Percentiles rank a stretch among this genome's conserved stretches.
phyloP scores from a whole-genome alignment of 2,797 vertebrate species.

The Myripristis jacobus region DNA sequence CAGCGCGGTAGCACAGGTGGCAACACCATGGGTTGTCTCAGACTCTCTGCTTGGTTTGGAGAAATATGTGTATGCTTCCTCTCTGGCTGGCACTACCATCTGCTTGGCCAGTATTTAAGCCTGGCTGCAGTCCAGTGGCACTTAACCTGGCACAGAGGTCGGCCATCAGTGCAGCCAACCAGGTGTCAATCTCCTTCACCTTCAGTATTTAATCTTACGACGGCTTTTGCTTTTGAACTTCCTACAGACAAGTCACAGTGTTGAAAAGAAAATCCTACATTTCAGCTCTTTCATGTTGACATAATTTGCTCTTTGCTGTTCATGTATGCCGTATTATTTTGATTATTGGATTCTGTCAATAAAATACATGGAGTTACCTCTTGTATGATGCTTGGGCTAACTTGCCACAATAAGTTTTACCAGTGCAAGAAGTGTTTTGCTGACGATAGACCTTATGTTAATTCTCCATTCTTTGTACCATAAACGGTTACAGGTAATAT shows the following conservation, averaged over 20 bases:
- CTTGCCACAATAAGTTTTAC: no score
- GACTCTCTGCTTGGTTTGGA: slow-evolving; percentile 63
- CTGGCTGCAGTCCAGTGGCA: slow-evolving; percentile 67
- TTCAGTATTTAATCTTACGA: background rate
- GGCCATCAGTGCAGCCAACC: slow-evolving; percentile 39
- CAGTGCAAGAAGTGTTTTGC: background rate
- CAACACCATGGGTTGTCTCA: slow-evolving; percentile 72
- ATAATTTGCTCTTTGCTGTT: no score
- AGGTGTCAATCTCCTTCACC: slow-evolving; percentile 24
- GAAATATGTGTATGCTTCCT: slow-evolving; percentile 63
- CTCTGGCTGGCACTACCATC: slow-evolving; percentile 73
- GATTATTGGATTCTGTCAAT: no score
- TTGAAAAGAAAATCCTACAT: background rate
- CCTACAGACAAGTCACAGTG: background rate
- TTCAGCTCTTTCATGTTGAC: no score
- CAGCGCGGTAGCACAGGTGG: slow-evolving; percentile 78
- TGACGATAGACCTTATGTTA: background rate
- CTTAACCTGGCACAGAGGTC: slow-evolving; percentile 74
- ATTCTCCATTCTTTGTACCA: background rate
- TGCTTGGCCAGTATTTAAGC: slow-evolving; percentile 61
- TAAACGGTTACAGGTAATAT: background rate
- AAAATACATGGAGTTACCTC: no score
- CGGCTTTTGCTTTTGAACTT: background rate
- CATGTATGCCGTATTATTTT: no score
- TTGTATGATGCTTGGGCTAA: no score